phyloP scores from a whole-genome alignment of 2,113 vertebrate genomes.

The Melanotaenia duboulayi region DNA sequence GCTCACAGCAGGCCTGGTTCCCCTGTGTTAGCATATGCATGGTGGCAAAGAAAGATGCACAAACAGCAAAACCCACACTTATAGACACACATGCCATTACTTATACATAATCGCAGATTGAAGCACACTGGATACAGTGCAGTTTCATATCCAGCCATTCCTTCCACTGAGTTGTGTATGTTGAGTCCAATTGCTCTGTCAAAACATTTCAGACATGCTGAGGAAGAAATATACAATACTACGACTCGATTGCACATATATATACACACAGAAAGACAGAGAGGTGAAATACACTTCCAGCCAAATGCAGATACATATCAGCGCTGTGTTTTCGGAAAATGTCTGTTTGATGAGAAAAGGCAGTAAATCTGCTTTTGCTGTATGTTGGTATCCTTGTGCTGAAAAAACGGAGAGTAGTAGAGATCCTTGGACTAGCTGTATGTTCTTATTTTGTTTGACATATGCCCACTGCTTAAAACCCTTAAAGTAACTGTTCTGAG shows the following conservation, averaged over 20 bases:
- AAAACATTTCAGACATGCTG: constrained; percentile 74
- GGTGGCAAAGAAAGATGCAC: constrained; percentile 25
- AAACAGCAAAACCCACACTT: constrained; percentile 24
- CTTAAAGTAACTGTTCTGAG: constrained; percentile 16
- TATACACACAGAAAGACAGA: constrained; percentile 1
- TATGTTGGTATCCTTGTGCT: neutral
- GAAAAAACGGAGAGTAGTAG: constrained; percentile 11
- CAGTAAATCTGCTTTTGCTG: constrained; percentile 28
- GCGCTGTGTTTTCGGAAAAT: constrained; percentile 10
- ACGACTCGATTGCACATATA: constrained; percentile 26
- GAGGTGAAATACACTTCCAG: constrained; percentile 21
- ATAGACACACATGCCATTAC: constrained; percentile 23
- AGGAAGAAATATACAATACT: constrained; percentile 55
- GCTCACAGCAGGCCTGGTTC: constrained; percentile 20
- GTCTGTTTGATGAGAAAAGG: constrained; percentile 29
- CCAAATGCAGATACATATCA: constrained; percentile 31
- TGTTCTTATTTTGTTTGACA: neutral
- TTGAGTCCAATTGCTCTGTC: constrained; percentile 69
- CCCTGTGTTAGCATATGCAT: constrained; percentile 24
- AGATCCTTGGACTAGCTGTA: neutral
- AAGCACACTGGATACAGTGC: constrained; percentile 25
- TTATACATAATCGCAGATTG: constrained; percentile 33
- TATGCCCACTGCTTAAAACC: neutral
- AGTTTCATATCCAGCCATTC: constrained; percentile 62
- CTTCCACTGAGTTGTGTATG: constrained; percentile 72